Conservation (phyloP, 2,888 invertebrate species). For the Campopleginae sp. region DNA sequence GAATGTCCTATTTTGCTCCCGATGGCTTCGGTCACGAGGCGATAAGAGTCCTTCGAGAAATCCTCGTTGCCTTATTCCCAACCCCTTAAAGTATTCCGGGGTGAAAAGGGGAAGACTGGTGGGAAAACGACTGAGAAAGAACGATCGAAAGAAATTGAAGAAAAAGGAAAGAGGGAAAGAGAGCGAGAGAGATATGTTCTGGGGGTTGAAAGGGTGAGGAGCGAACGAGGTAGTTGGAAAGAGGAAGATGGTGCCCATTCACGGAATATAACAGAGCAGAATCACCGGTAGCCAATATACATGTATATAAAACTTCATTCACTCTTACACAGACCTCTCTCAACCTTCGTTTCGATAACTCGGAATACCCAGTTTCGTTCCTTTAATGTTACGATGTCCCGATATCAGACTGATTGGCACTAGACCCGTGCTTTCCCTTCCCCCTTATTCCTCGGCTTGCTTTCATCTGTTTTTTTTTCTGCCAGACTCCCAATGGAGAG, state of each 20-base stretch:
- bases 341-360: constrained; percentile 64
- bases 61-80: constrained; percentile 60
- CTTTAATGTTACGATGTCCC: constrained; percentile 65
- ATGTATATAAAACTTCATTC: constrained; percentile 16
- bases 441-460: not conserved
- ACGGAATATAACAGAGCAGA: constrained; percentile 46
- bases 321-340: constrained; percentile 25
- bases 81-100: constrained; percentile 54
- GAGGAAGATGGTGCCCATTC: constrained; percentile 58
- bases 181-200: constrained; percentile 7
- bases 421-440: constrained; percentile 21
- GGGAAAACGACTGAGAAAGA: constrained; percentile 33
- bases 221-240: constrained; percentile 26
- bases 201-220: constrained; percentile 10
- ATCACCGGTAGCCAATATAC: constrained; percentile 45
- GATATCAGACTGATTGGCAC: constrained; percentile 67
- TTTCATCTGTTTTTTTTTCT: constrained; percentile 28
- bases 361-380: constrained; percentile 54
- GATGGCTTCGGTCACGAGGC: constrained; percentile 69
- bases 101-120: constrained; percentile 37
- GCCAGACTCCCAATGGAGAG: not conserved
- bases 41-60: constrained; percentile 71
- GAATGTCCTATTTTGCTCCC: constrained; percentile 71
- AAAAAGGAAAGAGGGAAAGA: constrained; percentile 18
- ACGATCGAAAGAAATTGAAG: constrained; percentile 19